A percentile compares a stretch with the other conserved stretches of the same genome.
phyloP scores from a whole-genome alignment of 2,113 vertebrate genomes.

The Hirundichthys speculiger region DNA sequence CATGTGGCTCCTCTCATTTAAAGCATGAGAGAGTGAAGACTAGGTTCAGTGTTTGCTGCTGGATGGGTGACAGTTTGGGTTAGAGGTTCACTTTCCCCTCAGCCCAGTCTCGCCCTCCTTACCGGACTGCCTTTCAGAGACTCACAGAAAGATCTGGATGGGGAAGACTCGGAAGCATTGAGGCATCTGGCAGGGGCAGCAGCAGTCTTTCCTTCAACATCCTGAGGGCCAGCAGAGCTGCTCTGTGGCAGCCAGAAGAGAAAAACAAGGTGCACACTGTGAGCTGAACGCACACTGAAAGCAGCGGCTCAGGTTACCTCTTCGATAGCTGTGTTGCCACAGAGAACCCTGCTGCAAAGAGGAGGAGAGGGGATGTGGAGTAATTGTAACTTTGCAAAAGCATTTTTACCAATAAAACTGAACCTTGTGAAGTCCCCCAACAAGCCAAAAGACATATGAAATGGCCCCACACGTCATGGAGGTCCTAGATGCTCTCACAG shows the following conservation, averaged over 20 bases:
- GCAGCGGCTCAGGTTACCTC: constrained; percentile 60
- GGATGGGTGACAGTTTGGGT: constrained; percentile 66
- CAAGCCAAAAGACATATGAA: constrained; percentile 2
- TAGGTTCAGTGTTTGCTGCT: constrained; percentile 61
- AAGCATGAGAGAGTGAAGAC: constrained; percentile 39
- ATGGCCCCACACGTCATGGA: not conserved
- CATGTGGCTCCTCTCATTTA: constrained; percentile 9
- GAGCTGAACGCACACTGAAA: constrained; percentile 44
- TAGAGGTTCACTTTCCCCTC: constrained; percentile 57
- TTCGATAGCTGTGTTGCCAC: constrained; percentile 53
- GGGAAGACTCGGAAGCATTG: constrained; percentile 57
- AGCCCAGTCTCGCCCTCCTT: constrained; percentile 49
- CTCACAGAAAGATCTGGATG: constrained; percentile 65
- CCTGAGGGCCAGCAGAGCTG: constrained; percentile 68
- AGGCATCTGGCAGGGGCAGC: constrained; percentile 59
- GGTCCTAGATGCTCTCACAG: constrained; percentile 29
- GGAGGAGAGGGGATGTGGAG: constrained; percentile 21
- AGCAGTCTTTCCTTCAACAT: constrained; percentile 72
- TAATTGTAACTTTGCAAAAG: constrained; percentile 36
- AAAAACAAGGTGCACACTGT: constrained; percentile 81
- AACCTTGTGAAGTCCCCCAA: not conserved
- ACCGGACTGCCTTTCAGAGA: constrained; percentile 32
- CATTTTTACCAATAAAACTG: constrained; percentile 30
- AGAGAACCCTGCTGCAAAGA: constrained; percentile 68
- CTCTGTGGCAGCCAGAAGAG: constrained; percentile 54